A percentile compares a stretch with the other conserved stretches of the same genome.
These are phyloP conservation scores for Poecilia wingei DNA, from an alignment of 2,797 vertebrate genomes.

Conservation along the genomic window DNA sequence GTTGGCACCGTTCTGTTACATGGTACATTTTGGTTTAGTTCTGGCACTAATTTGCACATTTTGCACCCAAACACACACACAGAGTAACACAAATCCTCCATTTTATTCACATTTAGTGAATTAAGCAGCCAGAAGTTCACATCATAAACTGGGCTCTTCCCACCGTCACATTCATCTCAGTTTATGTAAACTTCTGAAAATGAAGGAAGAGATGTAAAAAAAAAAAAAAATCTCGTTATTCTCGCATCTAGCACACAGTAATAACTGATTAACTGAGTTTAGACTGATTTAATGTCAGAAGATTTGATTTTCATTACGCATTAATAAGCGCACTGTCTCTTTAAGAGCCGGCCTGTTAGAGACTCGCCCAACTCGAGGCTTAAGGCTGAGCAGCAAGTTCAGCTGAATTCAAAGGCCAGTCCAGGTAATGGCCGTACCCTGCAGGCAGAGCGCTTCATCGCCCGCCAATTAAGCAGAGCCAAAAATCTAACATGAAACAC, in stretches of 20 bases:
- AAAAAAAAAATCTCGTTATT: neutral
- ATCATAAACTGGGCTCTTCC: neutral
- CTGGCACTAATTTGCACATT: neutral
- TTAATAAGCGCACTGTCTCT: neutral
- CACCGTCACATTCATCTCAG: neutral
- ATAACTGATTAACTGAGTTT: neutral
- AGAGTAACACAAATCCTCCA: neutral
- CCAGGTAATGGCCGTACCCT: slow-evolving; percentile 35
- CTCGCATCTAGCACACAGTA: neutral
- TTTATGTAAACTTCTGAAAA: neutral
- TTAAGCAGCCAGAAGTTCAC: neutral
- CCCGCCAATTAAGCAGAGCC: slow-evolving; percentile 40
- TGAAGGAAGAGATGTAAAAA: neutral
- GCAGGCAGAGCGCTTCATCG: slow-evolving; percentile 24
- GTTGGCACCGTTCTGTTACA: neutral
- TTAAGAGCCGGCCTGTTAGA: slow-evolving; percentile 6
- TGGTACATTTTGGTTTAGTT: neutral
- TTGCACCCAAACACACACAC: neutral
- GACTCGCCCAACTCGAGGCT: slow-evolving; percentile 5
- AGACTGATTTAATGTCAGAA: neutral
- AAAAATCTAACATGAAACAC: slow-evolving; percentile 40
- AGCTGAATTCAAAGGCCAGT: slow-evolving; percentile 36
- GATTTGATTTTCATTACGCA: neutral
- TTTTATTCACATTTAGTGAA: neutral
- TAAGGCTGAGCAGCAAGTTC: slow-evolving; percentile 11